phyloP scores from a whole-genome alignment of 2,113 vertebrate species.

The Anser cygnoides region DNA sequence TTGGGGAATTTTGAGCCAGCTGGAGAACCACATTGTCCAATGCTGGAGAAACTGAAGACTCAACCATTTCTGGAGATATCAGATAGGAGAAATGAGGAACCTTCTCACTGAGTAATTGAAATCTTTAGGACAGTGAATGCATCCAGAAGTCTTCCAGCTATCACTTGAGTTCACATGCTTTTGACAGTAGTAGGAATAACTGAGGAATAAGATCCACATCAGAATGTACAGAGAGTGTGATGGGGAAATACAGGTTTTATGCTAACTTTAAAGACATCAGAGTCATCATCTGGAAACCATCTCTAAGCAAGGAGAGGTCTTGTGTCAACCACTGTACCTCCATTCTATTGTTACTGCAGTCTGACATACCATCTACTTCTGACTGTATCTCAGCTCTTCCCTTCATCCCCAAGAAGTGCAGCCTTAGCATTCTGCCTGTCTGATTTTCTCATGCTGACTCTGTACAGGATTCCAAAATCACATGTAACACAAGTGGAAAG shows the following conservation, averaged over 20 bases:
- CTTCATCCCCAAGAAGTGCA: neutral
- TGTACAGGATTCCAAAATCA: neutral
- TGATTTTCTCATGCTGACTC: neutral
- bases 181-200: neutral
- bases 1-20: neutral
- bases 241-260: neutral
- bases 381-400: neutral
- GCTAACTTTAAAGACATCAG: neutral
- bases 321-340: neutral
- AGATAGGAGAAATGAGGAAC: neutral
- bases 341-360: neutral
- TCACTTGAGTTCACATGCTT: neutral
- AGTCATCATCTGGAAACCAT: neutral
- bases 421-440: neutral
- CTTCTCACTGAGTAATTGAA: neutral
- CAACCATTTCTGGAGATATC: neutral
- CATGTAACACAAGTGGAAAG: neutral
- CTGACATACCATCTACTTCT: neutral
- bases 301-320: neutral
- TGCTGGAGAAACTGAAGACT: neutral
- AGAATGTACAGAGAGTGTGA: neutral
- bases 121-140: neutral
- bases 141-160: neutral
- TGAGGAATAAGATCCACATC: neutral
- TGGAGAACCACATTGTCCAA: neutral